A percentile compares a stretch with the other conserved stretches of the same genome.
phyloP scores from a whole-genome alignment of 2,797 vertebrate genomes.

The Parambassis ranga region DNA sequence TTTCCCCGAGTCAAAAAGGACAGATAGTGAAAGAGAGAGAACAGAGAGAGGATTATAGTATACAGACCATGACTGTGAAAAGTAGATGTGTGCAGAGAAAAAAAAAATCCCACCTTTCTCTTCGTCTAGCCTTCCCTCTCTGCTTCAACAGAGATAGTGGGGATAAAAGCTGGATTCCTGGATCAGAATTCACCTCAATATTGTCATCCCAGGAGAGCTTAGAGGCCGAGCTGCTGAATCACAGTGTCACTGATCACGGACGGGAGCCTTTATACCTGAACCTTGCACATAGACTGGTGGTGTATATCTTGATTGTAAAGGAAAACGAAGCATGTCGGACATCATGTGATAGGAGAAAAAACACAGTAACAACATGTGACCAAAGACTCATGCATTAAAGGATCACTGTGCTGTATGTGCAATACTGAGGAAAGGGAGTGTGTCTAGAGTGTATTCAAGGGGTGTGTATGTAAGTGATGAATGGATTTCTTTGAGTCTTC shows the following conservation, averaged over 20 bases:
- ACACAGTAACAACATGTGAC: not conserved
- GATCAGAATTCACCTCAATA: conserved; percentile 58
- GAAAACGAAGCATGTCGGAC: not conserved
- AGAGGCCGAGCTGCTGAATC: conserved; percentile 36
- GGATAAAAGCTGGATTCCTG: conserved; percentile 58
- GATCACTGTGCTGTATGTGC: not conserved
- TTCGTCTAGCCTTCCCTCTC: conserved; percentile 30
- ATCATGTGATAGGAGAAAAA: not conserved
- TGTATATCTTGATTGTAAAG: conserved; percentile 7
- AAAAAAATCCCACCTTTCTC: conserved; percentile 47
- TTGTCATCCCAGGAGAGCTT: conserved; percentile 53
- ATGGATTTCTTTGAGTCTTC: no score
- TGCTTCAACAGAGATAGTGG: conserved; percentile 52
- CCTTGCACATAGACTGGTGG: conserved; percentile 27
- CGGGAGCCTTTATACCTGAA: conserved; percentile 34
- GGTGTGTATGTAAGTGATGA: no score
- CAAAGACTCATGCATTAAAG: not conserved
- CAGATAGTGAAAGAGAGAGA: conserved; percentile 31
- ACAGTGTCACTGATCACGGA: conserved; percentile 24
- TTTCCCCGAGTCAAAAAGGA: conserved; percentile 41
- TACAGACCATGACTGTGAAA: conserved; percentile 61
- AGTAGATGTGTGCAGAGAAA: conserved; percentile 49
- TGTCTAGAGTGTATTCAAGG: no score
- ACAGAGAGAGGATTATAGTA: conserved; percentile 53
- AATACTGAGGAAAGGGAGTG: no score